A percentile compares a stretch with the other conserved stretches of the same genome.
Evolutionary conservation across 92 coral and sea anemone genomes (phyloP).

Genomic region (Phenganax subtilis): DNA sequence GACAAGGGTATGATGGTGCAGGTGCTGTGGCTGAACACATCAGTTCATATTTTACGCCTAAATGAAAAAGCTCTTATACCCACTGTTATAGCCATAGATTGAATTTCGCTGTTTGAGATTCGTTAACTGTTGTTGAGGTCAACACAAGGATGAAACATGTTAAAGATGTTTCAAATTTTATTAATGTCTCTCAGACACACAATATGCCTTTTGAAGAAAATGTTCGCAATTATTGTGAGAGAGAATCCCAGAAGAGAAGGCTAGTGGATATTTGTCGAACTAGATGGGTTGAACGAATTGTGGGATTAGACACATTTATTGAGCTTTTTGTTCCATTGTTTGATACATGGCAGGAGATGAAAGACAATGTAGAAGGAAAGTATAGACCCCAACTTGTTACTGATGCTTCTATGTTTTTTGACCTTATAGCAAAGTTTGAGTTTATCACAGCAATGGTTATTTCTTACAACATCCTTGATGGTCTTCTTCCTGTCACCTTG

Average conservation of each 20-base stretch:
- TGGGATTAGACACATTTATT: not conserved
- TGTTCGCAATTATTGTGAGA: not conserved
- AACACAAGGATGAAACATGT: no score
- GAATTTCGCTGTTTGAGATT: no score
- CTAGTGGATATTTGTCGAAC: no score
- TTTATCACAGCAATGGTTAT: not conserved
- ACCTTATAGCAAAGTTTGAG: not conserved
- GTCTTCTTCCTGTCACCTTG: not conserved
- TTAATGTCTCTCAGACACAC: constrained; percentile 3
- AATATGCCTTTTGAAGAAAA: constrained; percentile 1
- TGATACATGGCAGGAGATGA: not conserved
- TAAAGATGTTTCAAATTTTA: not conserved
- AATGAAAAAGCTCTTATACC: no score
- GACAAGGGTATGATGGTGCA: constrained; percentile 11
- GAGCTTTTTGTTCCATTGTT: constrained; percentile 8
- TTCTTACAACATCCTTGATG: not conserved
- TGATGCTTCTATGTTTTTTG: not conserved
- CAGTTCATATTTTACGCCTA: no score
- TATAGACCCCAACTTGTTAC: not conserved
- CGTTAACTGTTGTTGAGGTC: no score
- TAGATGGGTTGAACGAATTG: not conserved
- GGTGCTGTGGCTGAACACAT: not conserved
- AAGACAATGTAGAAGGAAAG: not conserved
- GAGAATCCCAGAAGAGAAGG: not conserved
- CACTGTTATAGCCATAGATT: no score